phyloP scores from a whole-genome alignment of 2,888 invertebrate species.

The Diplolepis rosae region DNA sequence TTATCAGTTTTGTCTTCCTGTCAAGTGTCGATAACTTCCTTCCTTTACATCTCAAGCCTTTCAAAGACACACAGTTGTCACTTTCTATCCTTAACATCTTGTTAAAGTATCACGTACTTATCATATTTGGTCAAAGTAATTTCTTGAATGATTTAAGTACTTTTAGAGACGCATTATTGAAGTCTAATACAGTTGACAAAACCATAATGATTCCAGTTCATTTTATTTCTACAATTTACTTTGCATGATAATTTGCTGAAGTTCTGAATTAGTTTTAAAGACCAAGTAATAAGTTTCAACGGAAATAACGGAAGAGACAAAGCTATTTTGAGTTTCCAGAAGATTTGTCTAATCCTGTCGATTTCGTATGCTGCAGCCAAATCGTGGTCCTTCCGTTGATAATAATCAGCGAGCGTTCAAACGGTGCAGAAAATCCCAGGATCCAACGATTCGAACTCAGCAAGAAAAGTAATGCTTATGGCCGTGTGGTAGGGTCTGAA shows the following conservation, averaged over 20 bases:
- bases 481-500: too few relatives aligned
- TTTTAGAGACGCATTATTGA: too few relatives aligned
- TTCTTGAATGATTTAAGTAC: too few relatives aligned
- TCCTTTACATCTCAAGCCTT: conserved; percentile 6
- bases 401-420: conserved; percentile 16
- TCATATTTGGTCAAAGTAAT: too few relatives aligned
- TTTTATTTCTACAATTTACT: too few relatives aligned
- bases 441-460: conserved; percentile 19
- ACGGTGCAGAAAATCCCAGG: conserved; percentile 9
- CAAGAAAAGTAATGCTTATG: conserved; percentile 5
- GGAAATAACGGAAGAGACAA: too few relatives aligned
- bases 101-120: not conserved
- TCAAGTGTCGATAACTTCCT: conserved; percentile 28
- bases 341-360: not conserved
- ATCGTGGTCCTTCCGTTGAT: not conserved
- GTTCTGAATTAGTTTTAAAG: too few relatives aligned
- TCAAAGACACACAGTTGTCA: not conserved
- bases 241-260: too few relatives aligned
- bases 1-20: conserved; percentile 29
- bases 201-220: too few relatives aligned
- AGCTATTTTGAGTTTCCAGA: too few relatives aligned
- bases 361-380: not conserved
- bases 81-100: not conserved
- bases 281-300: too few relatives aligned
- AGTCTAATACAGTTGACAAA: too few relatives aligned